Evolutionary conservation across 2,113 vertebrate genomes (phyloP), one percentile per base, ranked within the genome.

Genomic region (Petroica traversi): DNA sequence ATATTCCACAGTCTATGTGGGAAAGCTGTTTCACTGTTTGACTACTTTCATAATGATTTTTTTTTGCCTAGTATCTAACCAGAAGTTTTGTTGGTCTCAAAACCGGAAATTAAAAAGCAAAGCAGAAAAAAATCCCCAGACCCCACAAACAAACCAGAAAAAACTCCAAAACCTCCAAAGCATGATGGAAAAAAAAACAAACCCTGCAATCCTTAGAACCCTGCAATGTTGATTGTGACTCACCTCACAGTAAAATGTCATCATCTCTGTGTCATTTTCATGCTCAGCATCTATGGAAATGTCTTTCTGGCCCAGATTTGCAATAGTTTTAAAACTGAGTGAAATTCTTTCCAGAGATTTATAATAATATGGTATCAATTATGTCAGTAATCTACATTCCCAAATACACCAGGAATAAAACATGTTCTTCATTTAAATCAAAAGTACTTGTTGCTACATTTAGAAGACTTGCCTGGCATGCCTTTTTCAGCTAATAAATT

Each of bases 131-230:
- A 18, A 14, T n/a, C 1, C 3, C 14, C 12, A 55, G 13, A 31
- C 5, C 15, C 26, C 20, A 25, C 15, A 33, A 43, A 10, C 9
- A 45, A 36, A 43, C 11, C 11, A 64, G 8, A 45, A 57, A 45
- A 22, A 12, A 2, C 0, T 41, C 3, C 5, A 73, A 75, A 11
- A 3, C 23, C 4, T 29, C 7, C 7, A 69, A 54, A 52, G 1
- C 7, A 31, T 18, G 11, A 40, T 34, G 9, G 2, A 20, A 5
- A 38, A 61, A 45, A 57, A 45, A 18, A 2, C 2, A n/a, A n/a
- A n/a, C n/a, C 8, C 14, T 41, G 14, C 4, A 58, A 33, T 36
- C 8, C 9, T 33, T 73, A 33, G 10, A 6, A 22, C 41, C 41
- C 31, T 79, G 18, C 17, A 43, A 2, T 73, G 22, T 36, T 43